Evolutionary conservation across 1,140 invertebrate species (phyloP).

Genomic region (Ganaspis sp.): DNA sequence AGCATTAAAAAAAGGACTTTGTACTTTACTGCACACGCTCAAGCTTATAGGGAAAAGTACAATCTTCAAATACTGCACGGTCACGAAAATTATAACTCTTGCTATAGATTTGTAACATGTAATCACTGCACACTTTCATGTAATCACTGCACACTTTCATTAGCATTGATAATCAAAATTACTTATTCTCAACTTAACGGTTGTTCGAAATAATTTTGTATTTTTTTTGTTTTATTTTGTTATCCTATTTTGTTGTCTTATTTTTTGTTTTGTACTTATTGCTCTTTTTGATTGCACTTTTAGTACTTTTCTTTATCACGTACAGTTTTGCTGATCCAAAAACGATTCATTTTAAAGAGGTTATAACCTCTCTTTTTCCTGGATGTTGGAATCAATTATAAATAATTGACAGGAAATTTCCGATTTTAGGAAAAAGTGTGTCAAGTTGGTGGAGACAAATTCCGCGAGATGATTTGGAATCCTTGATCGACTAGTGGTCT

Average conservation of each 20-base stretch:
- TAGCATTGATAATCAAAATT: background rate
- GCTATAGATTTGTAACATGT: background rate
- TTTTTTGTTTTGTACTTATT: no score
- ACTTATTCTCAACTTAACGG: background rate
- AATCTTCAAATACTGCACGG: background rate
- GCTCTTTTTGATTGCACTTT: no score
- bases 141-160: background rate
- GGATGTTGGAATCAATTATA: no score
- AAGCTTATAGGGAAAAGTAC: background rate
- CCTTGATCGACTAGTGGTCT: background rate
- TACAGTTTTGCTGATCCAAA: no score
- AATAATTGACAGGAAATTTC: background rate
- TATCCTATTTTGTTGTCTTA: no score
- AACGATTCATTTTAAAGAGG: no score
- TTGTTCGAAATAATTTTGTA: no score
- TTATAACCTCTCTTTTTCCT: no score
- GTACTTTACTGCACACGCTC: background rate
- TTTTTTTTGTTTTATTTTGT: no score
- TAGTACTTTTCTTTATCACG: no score
- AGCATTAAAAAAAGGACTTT: slow-evolving; percentile 1
- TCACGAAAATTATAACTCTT: slow-evolving; percentile 1
- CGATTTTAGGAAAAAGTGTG: background rate
- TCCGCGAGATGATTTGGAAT: background rate
- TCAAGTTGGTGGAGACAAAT: slow-evolving; percentile 16
- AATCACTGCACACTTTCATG: background rate